Evolutionary conservation across 1,140 invertebrate species (phyloP).

Genomic region (Ips typographus): DNA sequence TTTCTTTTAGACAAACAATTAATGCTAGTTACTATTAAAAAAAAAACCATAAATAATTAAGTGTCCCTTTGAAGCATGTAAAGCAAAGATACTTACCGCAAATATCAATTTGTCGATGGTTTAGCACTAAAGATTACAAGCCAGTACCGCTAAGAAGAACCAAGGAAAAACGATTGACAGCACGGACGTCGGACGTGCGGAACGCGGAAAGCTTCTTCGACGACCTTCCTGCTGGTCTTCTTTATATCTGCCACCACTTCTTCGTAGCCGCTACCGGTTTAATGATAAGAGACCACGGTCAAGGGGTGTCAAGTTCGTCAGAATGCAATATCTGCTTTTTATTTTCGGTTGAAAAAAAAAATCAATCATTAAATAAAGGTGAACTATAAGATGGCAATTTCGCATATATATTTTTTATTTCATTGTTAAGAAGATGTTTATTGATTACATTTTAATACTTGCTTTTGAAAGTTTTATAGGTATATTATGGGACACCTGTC

Average conservation of each 20-base stretch:
- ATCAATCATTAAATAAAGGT: too few relatives aligned
- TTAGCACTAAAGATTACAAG: not conserved
- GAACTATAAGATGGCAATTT: too few relatives aligned
- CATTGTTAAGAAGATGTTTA: too few relatives aligned
- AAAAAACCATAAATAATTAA: too few relatives aligned
- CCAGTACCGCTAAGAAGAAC: slow-evolving; percentile 13
- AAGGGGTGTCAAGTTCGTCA: slow-evolving; percentile 19
- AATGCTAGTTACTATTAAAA: too few relatives aligned
- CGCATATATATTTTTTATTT: too few relatives aligned
- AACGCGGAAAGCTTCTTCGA: slow-evolving; percentile 22
- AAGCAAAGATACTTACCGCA: slow-evolving; percentile 5
- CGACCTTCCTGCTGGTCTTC: slow-evolving; percentile 15
- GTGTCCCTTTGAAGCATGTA: not conserved
- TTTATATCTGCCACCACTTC: slow-evolving; percentile 24
- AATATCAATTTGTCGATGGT: slow-evolving; percentile 6
- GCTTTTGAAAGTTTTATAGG: too few relatives aligned
- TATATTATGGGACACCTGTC: too few relatives aligned
- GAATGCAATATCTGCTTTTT: too few relatives aligned
- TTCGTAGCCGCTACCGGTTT: slow-evolving; percentile 4
- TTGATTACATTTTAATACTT: too few relatives aligned
- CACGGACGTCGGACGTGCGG: slow-evolving; percentile 7
- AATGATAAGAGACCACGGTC: slow-evolving; percentile 12
- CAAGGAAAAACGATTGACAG: slow-evolving; percentile 8
- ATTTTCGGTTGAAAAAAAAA: too few relatives aligned
- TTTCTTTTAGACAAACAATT: too few relatives aligned